Conservation (phyloP, 2,888 invertebrate genomes). For the Pyrgus malvae region DNA sequence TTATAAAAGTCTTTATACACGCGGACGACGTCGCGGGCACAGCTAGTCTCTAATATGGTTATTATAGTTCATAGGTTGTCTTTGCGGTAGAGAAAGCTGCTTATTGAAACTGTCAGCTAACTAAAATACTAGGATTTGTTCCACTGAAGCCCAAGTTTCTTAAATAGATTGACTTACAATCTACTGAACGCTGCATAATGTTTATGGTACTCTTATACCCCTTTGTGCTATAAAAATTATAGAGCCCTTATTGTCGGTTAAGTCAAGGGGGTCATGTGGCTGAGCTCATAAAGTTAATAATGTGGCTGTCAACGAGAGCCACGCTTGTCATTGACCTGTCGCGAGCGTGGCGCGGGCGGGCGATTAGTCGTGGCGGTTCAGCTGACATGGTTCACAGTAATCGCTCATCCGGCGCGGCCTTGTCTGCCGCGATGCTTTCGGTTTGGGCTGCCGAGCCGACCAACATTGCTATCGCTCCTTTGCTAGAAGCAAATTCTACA, state of each 20-base stretch:
- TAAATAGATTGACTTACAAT: too few species aligned
- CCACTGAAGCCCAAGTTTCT: too few species aligned
- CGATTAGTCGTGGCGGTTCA: slow-evolving; percentile 63
- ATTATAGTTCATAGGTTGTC: not conserved
- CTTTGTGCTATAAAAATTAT: too few species aligned
- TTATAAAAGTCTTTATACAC: too few species aligned
- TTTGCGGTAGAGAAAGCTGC: slow-evolving; percentile 4
- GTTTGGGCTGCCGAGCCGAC: slow-evolving; percentile 9
- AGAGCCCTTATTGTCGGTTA: too few species aligned
- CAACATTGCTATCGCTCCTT: not conserved
- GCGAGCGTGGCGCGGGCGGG: slow-evolving; percentile 51
- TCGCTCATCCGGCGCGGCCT: slow-evolving; percentile 70
- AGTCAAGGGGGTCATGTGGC: too few species aligned
- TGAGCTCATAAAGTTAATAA: slow-evolving; percentile 22
- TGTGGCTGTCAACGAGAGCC: slow-evolving; percentile 14
- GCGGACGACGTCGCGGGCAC: too few species aligned
- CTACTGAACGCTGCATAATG: too few species aligned
- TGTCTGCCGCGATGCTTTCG: slow-evolving; percentile 42
- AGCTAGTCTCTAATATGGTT: not conserved
- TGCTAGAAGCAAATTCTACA: not conserved
- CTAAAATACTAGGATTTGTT: too few species aligned
- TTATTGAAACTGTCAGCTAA: not conserved
- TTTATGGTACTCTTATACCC: too few species aligned
- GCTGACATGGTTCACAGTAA: slow-evolving; percentile 70
- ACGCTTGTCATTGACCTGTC: slow-evolving; percentile 46